Evolutionary conservation across 1,140 invertebrate genomes (phyloP).

Genomic region (Ceratitis capitata): DNA sequence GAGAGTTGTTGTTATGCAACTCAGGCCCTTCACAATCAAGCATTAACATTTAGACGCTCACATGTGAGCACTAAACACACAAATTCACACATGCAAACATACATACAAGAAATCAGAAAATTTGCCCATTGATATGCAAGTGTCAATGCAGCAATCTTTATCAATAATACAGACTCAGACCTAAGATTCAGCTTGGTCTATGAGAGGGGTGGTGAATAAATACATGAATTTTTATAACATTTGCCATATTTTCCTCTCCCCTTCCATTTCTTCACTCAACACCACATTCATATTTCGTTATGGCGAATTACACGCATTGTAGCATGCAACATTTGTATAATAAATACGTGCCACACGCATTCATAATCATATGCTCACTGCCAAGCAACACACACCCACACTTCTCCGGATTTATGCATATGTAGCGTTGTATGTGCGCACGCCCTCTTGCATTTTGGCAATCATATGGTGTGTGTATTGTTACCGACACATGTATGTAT

Average conservation of each 20-base stretch:
- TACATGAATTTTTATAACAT: not conserved
- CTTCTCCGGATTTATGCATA: too few species aligned
- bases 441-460: too few species aligned
- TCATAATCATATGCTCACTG: not conserved
- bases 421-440: not conserved
- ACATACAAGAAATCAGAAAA: not conserved
- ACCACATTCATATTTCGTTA: slow-evolving; percentile 11
- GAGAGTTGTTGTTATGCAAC: not conserved
- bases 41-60: not conserved
- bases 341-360: not conserved
- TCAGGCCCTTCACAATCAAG: not conserved
- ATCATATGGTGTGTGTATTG: not conserved
- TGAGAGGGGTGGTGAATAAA: not conserved
- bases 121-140: not conserved
- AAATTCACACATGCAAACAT: not conserved
- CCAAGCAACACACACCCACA: not conserved
- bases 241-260: not conserved
- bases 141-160: slow-evolving; percentile 11
- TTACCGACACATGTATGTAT: too few species aligned
- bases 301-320: not conserved
- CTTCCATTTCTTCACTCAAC: not conserved
- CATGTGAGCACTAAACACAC: not conserved
- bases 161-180: not conserved
- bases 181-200: not conserved
- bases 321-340: not conserved